Base-by-base conservation (phyloP, 2,797 vertebrate species). In the Sebastes aleutianus region DNA sequence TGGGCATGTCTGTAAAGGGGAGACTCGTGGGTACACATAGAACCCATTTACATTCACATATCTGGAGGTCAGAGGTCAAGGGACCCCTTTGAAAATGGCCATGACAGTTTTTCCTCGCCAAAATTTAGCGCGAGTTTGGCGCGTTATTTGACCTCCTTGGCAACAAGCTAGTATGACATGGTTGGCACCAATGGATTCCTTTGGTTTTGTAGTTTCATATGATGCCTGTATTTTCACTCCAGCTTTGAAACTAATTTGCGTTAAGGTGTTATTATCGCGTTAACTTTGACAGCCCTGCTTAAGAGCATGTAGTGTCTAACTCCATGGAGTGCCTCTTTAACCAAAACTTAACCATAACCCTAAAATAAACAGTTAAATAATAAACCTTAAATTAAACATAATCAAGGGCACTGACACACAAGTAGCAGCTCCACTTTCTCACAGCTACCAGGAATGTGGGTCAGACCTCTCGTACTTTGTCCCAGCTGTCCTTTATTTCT, bases 381-480 rank as follows among this genome's bases (percentile, higher is more conserved):
- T 36, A 27, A 70, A 65, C 13, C 20, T 62, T 6, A 22, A 54
- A 54, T n/a, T 32, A 61, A 63, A 29, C 20, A 54, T 22, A 54
- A 54, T 54, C 50, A 54, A 62, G 50, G 31, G 12, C 79, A 18
- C 34, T 2, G 47, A 65, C 34, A 22, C 66, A 31, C 22, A 54
- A 5, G 50, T 54, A 54, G 50, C 76, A 56, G 70, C 59, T 59
- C 50, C 56, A 27, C 61, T 61, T 66, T 57, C 57, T 59, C 22
- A 68, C 59, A 73, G 34, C 69, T 10, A 22, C 36, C 54, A 18
- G 18, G 8, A 71, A 87, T 83, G 67, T 87, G 61, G 82, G 63
- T 69, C 87, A 81, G 66, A 76, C 27, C 9, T 2, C 43, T 24
- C 67, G 50, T 74, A 29, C 74, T 78, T 76, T 47, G 62, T 69